Base-by-base conservation (phyloP, 2,888 invertebrate species). In the Ophioninae sp. region DNA sequence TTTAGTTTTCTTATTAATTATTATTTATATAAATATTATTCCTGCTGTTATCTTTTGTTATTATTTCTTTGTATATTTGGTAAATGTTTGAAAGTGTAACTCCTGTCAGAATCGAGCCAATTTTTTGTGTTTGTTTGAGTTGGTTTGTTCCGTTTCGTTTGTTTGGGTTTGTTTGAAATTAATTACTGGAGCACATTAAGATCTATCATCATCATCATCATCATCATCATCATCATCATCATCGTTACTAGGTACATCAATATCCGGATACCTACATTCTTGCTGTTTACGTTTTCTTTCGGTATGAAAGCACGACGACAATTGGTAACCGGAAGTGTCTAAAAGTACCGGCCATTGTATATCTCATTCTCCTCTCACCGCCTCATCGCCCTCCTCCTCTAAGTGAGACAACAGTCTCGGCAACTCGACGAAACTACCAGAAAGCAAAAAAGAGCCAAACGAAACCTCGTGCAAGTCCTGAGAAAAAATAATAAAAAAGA, bases 391-490 rank as follows among this genome's bases (percentile, higher is more conserved):
- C 7, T 41, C 21, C 6, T 21, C 8, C 8, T 17, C 50, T 21
- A 59, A 72, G 59, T 61, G 64, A 67, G 44, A 74, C 50, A 44
- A 50, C 21, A 64, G 59, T 64, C 50, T n/a, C 30, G 7, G n/a
- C 8, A 21, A 64, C 59, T 59, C 57, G 8, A 13, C 20, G 21
- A 39, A 41, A 59, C 69, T 70, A 59, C 68, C 30, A 41, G 23
- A 79, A 70, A 70, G 70, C 57, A 73, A 70, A 56, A 72, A 73
- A 50, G 50, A 74, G 39, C 62, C 20, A 82, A 68, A 67, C 57
- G 79, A 73, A 76, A 74, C 62, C 23, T n/a, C 20, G 56, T 56
- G 23, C 23, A 10, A 50, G 23, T 13, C 23, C 23, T 7, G 56
- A 30, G 50, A 10, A 13, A 30, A 56, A 69, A 30, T 30, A 30